A percentile compares a stretch with the other conserved stretches of the same genome.
phyloP scores from a whole-genome alignment of 2,888 invertebrate genomes.

The Sabatieria punctata region DNA sequence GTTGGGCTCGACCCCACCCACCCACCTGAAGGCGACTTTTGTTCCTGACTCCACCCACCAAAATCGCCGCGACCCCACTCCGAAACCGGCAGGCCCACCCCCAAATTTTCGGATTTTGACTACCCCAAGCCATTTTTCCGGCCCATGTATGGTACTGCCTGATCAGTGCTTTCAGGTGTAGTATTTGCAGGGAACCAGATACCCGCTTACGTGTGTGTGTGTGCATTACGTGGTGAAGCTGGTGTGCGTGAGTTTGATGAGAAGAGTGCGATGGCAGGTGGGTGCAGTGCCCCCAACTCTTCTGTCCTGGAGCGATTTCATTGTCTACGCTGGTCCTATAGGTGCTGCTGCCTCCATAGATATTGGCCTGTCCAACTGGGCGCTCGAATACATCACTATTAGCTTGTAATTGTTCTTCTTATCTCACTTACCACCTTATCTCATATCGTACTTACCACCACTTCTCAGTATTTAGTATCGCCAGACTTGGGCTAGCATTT shows the following conservation, averaged over 20 bases:
- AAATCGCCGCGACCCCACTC: too few relatives aligned
- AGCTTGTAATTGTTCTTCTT: conserved; percentile 49
- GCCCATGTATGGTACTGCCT: too few relatives aligned
- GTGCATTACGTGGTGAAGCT: conserved; percentile 80
- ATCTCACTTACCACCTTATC: too few relatives aligned
- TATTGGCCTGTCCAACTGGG: conserved; percentile 96
- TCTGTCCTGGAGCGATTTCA: conserved; percentile 13
- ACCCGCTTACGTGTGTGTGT: conserved; percentile 71
- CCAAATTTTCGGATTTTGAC: too few relatives aligned
- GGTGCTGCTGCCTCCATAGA: conserved; percentile 88
- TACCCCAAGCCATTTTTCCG: too few relatives aligned
- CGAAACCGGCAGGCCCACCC: too few relatives aligned
- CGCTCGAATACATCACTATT: conserved; percentile 77
- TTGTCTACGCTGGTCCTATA: conserved; percentile 34
- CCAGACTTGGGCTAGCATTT: too few relatives aligned
- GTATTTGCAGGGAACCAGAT: conserved; percentile 56
- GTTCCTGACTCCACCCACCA: too few relatives aligned
- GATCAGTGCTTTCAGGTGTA: not conserved
- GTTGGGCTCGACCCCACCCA: too few relatives aligned
- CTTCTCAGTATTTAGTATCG: too few relatives aligned
- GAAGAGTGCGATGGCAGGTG: conserved; percentile 19
- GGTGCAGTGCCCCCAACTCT: conserved; percentile 13
- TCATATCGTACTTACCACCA: too few relatives aligned
- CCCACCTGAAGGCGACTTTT: too few relatives aligned
- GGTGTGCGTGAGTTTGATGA: conserved; percentile 53